These are phyloP conservation scores for Trematomus bernacchii DNA, from an alignment of 2,797 vertebrate genomes.

Conservation along the genomic window DNA sequence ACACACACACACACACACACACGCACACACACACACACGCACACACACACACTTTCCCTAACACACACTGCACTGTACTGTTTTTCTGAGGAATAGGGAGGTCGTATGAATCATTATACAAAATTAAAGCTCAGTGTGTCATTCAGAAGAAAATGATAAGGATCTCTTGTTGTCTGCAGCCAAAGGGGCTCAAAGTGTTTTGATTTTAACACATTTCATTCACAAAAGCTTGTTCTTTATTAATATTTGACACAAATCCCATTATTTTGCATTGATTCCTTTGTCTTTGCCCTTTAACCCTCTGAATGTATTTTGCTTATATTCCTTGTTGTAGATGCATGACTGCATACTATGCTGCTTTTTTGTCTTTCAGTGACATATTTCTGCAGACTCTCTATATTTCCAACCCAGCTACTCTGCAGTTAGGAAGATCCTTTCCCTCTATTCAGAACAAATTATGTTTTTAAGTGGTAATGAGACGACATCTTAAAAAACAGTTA, in stretches of 20 bases:
- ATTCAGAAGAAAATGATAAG: no score
- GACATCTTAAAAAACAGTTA: neutral
- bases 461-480: neutral
- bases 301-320: neutral
- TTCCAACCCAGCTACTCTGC: neutral
- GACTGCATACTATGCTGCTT: neutral
- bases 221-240: neutral
- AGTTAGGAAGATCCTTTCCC: neutral
- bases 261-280: neutral
- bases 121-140: no score
- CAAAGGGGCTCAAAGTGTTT: no score
- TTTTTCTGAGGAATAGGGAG: no score
- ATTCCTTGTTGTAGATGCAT: neutral
- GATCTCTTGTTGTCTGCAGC: neutral
- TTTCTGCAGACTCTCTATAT: no score
- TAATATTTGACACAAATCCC: neutral
- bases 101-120: no score
- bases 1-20: no score
- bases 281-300: neutral
- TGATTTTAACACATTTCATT: no score
- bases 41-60: no score
- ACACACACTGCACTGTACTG: no score
- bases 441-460: constrained; percentile 7
- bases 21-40: no score
- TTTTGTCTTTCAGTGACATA: neutral